Percentiles rank a stretch among this genome's conserved stretches.
phyloP scores from a whole-genome alignment of 1,140 invertebrate genomes.

The Atta cephalotes region DNA sequence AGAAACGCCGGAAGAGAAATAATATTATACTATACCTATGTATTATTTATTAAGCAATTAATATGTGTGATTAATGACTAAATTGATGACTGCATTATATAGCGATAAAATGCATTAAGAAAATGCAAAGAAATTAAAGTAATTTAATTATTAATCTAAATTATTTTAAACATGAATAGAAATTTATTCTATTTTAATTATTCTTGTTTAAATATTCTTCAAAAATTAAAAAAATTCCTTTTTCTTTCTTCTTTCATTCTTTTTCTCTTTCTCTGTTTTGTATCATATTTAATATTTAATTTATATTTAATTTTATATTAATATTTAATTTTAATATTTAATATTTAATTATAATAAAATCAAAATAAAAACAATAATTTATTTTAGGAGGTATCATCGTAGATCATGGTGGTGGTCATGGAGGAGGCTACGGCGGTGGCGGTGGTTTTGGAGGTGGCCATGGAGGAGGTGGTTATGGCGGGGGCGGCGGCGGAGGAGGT shows the following conservation, averaged over 20 bases:
- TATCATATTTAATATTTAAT: background rate
- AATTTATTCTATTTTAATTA: background rate
- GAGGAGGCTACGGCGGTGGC: slow-evolving; percentile 37
- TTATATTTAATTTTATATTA: too few species aligned
- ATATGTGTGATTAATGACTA: background rate
- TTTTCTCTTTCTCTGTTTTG: background rate
- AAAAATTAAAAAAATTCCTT: background rate
- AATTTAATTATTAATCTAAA: background rate
- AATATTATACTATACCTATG: background rate
- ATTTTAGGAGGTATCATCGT: slow-evolving; percentile 41
- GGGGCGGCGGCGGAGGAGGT: slow-evolving; percentile 62
- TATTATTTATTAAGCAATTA: background rate
- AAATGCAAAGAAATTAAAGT: background rate
- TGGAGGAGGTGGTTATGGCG: background rate
- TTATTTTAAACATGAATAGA: background rate
- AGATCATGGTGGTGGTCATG: slow-evolving; percentile 54
- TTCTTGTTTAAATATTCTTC: background rate
- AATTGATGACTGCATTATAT: too few species aligned
- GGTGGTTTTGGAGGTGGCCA: slow-evolving; percentile 67
- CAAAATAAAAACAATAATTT: slow-evolving; percentile 15
- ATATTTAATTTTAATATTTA: too few species aligned
- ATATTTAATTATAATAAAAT: background rate
- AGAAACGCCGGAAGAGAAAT: too few species aligned
- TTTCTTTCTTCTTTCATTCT: background rate
- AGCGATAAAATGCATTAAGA: background rate